Base-by-base conservation (phyloP, 1,140 invertebrate species). In the Tetramorium simillimum region DNA sequence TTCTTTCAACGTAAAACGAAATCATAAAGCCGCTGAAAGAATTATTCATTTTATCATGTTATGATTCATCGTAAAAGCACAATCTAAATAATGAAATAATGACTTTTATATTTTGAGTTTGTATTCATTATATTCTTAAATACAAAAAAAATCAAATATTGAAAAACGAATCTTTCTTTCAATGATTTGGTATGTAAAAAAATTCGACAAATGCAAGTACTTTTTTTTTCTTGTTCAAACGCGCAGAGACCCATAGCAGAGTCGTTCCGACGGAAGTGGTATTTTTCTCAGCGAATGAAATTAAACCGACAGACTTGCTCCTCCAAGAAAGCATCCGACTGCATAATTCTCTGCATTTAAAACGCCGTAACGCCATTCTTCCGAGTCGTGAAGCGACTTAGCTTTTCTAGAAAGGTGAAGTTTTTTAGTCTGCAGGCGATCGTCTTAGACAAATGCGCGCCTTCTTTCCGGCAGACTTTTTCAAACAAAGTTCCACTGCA, bases 261-360 rank as follows among this genome's bases (percentile, higher is more conserved):
- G 28, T 73, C 69, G 56, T 75, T 24, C 16, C 53, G 18, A 28
- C 24, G 40, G 53, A 82, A 82, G 28, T 49, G 56, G 53, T 84
- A 84, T 84, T 84, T 75, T 75, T 84, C 24, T 72, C 69, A 60
- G 24, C 37, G 67, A 82, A 84, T 84, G 80, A 84, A 75, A 84
- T 84, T 84, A 84, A 84, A 84, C 67, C 80, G 80, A 58, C 53
- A 28, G 56, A 84, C 72, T 5, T 49, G 28, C 80, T 73, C 14
- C 43, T 46, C 43, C 56, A 60, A 56, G 43, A 84, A 84, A 84
- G 69, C 69, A 84, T 84, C 53, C 69, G 56, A 84, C 80, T 84
- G 69, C 56, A 60, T 73, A 75, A 84, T 73, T 84, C 43, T 16
- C 69, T 73, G 28, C 80, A 14, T 75, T 84, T 84, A 84, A 84